Conservation (phyloP, 2,888 invertebrate genomes). For the Agrilus cyanescens region DNA sequence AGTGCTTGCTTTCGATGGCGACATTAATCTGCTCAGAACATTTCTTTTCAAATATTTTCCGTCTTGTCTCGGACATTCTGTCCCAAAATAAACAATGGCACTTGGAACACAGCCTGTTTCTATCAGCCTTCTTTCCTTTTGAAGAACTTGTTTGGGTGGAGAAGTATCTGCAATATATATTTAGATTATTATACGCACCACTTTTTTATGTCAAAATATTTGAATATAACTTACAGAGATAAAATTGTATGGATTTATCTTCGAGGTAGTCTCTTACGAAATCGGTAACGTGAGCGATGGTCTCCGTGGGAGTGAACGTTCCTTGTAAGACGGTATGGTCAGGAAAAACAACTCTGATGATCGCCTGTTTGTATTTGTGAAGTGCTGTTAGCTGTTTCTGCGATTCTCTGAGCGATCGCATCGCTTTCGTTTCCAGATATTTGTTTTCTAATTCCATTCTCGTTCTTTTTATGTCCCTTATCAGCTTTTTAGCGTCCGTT, state of each 20-base stretch:
- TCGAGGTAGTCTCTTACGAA: slow-evolving; percentile 64
- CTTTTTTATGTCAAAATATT: slow-evolving; percentile 2
- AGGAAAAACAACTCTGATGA: slow-evolving; percentile 79
- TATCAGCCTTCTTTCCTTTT: slow-evolving; percentile 48
- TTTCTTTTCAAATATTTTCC: slow-evolving; percentile 45
- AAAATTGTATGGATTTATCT: slow-evolving; percentile 53
- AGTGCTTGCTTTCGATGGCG: slow-evolving; percentile 53
- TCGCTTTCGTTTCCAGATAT: slow-evolving; percentile 56
- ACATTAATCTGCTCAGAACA: slow-evolving; percentile 48
- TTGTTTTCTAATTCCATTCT: slow-evolving; percentile 55
- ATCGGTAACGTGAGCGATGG: slow-evolving; percentile 53
- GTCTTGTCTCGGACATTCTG: slow-evolving; percentile 32
- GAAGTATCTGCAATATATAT: slow-evolving; percentile 54
- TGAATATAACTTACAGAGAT: slow-evolving; percentile 61
- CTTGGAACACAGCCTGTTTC: slow-evolving; percentile 69
- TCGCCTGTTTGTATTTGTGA: slow-evolving; percentile 59
- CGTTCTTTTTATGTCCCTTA: slow-evolving; percentile 59
- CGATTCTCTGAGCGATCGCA: slow-evolving; percentile 47
- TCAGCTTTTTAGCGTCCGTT: slow-evolving; percentile 65
- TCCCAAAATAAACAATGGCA: slow-evolving; percentile 62
- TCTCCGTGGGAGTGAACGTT: slow-evolving; percentile 67
- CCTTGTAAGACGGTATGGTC: slow-evolving; percentile 78
- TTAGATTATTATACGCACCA: slow-evolving; percentile 3
- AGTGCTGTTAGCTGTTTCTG: slow-evolving; percentile 45
- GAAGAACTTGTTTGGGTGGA: slow-evolving; percentile 65